Conservation (phyloP, 1,140 invertebrate species). For the Nylanderia fulva region DNA sequence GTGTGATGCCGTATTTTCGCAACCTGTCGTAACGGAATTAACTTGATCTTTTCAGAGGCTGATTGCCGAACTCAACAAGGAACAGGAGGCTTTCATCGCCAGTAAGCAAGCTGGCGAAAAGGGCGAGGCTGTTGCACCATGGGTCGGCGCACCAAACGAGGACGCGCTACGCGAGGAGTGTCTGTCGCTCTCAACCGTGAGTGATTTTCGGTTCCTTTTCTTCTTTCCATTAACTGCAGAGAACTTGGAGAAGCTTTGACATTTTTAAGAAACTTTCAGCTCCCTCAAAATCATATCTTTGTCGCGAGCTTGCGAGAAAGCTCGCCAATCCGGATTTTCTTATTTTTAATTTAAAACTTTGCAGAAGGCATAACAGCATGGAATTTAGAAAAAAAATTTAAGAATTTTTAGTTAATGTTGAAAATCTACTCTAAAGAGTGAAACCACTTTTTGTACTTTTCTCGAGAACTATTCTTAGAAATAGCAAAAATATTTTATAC, state of each 20-base stretch:
- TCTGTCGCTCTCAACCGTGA: constrained; percentile 95
- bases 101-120: constrained; percentile 91
- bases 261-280: not conserved
- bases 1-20: too few relatives aligned
- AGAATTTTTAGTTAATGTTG: too few relatives aligned
- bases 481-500: too few relatives aligned
- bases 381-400: too few relatives aligned
- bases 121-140: constrained; percentile 94
- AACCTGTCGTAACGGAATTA: constrained; percentile 49
- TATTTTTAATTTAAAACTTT: too few relatives aligned
- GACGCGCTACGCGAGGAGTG: constrained; percentile 97
- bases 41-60: constrained; percentile 90
- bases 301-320: not conserved
- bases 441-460: too few relatives aligned
- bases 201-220: constrained; percentile 73
- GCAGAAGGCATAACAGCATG: too few relatives aligned
- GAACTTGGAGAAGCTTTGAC: not conserved
- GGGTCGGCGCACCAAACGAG: constrained; percentile 96
- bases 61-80: constrained; percentile 97
- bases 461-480: too few relatives aligned
- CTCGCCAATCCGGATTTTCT: too few relatives aligned
- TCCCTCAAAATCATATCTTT: not conserved
- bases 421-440: too few relatives aligned
- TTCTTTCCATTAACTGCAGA: constrained; percentile 12
- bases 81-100: constrained; percentile 98